Evolutionary conservation across 2,797 vertebrate genomes (phyloP), one percentile per base, ranked within the genome.

Genomic region (Brachyalestes nurse): DNA sequence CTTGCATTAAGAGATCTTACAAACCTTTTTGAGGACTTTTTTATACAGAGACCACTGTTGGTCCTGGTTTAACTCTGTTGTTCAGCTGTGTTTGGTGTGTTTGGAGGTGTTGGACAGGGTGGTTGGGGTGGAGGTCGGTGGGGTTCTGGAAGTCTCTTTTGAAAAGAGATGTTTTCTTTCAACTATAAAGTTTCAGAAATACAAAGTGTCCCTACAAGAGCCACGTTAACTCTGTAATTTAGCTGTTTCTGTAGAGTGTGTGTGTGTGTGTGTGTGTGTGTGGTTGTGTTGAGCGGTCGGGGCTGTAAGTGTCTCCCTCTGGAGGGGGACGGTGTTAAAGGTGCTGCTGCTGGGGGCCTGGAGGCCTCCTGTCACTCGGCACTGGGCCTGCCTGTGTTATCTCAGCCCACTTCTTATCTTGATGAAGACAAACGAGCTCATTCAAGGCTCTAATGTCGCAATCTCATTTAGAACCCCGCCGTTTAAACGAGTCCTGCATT

Each of bases 401-500:
- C 40, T 78, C 85, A 85, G 82, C 73, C 84, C 79, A 81, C 57
- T 8, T 5, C 82, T 77, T 80, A 83, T 91, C 82, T 91, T 90
- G 85, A 93, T 93, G 88, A 89, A 88, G 91, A 92, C 89, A 80
- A 80, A 84, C 60, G 72, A 80, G 72, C 65, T 79, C 73, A 88
- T 90, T 92, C 86, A 88, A 83, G 86, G 88, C 85, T 58, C 83
- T 89, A 91, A 90, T 93, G 91, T 91, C 90, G 87, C 90, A 82
- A 85, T 91, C 87, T 91, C 91, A 88, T 92, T 93, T 89, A 91
- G 85, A 89, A 90, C 86, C 85, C 89, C 76, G 81, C 73, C 85
- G 86, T 88, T 86, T 82, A 91, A 92, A 92, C 87, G 89, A 91
- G 88, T 88, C 84, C 75, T 90, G 87, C 89, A 90, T 93, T 92